Conservation (phyloP, 2,113 vertebrate genomes). For the Plecturocebus donacophilus region DNA sequence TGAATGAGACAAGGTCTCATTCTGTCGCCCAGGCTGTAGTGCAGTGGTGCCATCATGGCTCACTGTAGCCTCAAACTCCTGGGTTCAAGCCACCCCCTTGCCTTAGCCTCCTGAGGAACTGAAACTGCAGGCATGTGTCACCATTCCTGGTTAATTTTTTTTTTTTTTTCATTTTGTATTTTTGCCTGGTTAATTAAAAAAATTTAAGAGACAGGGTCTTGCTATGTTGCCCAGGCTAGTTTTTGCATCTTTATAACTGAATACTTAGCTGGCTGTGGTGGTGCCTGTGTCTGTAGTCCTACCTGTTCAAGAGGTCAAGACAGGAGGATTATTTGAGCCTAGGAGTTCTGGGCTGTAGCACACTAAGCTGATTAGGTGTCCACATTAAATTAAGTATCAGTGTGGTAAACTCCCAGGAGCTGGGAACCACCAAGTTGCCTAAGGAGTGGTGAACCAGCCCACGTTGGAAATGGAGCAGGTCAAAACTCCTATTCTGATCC, state of each 20-base stretch:
- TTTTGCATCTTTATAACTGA: not conserved
- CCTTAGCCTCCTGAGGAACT: no score
- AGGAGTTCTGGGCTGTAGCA: not conserved
- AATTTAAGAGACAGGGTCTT: no score
- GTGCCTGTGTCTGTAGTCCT: not conserved
- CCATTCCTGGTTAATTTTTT: no score
- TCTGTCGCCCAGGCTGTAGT: no score
- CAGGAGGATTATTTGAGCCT: not conserved
- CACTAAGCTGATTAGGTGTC: not conserved
- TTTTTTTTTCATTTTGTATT: no score
- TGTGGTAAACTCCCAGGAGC: not conserved
- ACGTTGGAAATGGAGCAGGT: not conserved
- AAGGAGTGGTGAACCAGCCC: not conserved
- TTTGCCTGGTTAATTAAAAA: no score
- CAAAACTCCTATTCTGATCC: not conserved
- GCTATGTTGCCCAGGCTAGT: not conserved
- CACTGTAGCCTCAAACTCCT: no score
- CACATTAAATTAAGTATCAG: not conserved
- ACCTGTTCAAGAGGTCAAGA: not conserved
- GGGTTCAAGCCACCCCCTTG: no score
- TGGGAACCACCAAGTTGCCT: not conserved
- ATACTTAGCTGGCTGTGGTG: not conserved
- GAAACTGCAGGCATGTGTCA: no score
- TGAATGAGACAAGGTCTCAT: no score
- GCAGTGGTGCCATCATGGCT: no score